phyloP scores from a whole-genome alignment of 2,797 vertebrate species.

The Hyperoplus immaculatus region DNA sequence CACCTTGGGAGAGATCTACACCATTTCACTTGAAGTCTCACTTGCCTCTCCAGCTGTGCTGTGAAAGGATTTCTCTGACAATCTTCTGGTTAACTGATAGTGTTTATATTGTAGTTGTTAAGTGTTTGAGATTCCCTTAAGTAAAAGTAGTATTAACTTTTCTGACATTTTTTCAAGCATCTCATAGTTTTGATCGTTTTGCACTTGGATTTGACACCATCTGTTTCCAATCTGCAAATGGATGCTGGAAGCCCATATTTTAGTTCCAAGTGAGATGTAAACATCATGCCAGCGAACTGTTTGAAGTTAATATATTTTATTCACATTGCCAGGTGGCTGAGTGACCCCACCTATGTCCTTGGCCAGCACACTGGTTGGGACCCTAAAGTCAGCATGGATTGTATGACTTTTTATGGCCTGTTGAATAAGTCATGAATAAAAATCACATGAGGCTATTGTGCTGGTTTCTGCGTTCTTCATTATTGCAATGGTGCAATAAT shows the following conservation, averaged over 20 bases:
- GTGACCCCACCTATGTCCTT: slow-evolving; percentile 62
- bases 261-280: slow-evolving; percentile 45
- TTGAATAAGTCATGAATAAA: slow-evolving; percentile 67
- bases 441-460: slow-evolving; percentile 53
- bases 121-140: slow-evolving; percentile 11
- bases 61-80: slow-evolving; percentile 13
- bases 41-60: slow-evolving; percentile 21
- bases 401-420: slow-evolving; percentile 60
- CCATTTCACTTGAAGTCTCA: slow-evolving; percentile 35
- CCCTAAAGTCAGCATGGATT: slow-evolving; percentile 52
- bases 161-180: slow-evolving; percentile 6
- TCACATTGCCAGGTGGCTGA: slow-evolving; percentile 65
- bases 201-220: slow-evolving; percentile 34
- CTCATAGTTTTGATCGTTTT: slow-evolving; percentile 30
- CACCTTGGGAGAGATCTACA: slow-evolving; percentile 28
- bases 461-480: slow-evolving; percentile 58
- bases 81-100: slow-evolving; percentile 18
- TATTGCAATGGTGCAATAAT: slow-evolving; percentile 40
- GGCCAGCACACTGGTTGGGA: slow-evolving; percentile 36
- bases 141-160: neutral
- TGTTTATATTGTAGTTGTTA: slow-evolving; percentile 3
- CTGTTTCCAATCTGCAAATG: slow-evolving; percentile 69
- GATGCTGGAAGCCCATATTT: slow-evolving; percentile 30
- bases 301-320: slow-evolving; percentile 49
- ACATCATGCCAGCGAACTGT: slow-evolving; percentile 31